Base-by-base conservation (phyloP, 1,140 invertebrate species). In the Mycetomoellerius zeteki region DNA sequence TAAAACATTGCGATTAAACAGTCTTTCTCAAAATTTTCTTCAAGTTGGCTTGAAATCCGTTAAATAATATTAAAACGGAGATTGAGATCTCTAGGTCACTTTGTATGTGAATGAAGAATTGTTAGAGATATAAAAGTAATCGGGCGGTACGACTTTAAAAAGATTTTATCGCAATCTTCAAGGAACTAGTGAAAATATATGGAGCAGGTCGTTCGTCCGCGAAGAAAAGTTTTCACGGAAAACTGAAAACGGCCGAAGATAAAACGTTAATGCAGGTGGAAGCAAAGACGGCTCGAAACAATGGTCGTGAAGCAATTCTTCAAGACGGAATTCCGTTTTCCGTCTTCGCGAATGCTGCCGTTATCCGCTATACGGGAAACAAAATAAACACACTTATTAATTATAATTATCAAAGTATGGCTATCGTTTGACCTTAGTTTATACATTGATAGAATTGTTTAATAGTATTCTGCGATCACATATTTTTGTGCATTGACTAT, bases 231-330 rank as follows among this genome's bases (percentile, higher is more conserved):
- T 58, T 82, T 73, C 14, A 56, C 69, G 8, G 5, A 60, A 60
- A 73, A 27, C 67, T 73, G 37, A 69, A 8, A 50, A n/a, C 24
- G 69, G 16, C 52, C 19, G 8, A 60, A 75, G 54, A 84, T 84
- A 84, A 84, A 43, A 43, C 58, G 80, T 84, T 84, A 73, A 84
- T 47, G 24, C 69, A 84, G 54, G 71, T 81, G 56, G 50, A 33
- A 56, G 14, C 24, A 27, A 54, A 82, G 67, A 72, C 37, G n/a
- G 54, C 24, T 30, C 37, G 54, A 84, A 73, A 84, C 80, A 84
- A 73, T 84, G 56, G 52, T 27, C 37, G 24, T 60, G 21, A 73
- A 60, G 27, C 24, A 73, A 62, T 58, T 84, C 12, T 33, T 60
- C 12, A 43, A 2, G 12, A 47, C 30, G 54, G 8, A 73, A 84